A percentile compares a stretch with the other conserved stretches of the same genome.
phyloP scores from a whole-genome alignment of 2,888 invertebrate genomes.

The Cantharis rufa region DNA sequence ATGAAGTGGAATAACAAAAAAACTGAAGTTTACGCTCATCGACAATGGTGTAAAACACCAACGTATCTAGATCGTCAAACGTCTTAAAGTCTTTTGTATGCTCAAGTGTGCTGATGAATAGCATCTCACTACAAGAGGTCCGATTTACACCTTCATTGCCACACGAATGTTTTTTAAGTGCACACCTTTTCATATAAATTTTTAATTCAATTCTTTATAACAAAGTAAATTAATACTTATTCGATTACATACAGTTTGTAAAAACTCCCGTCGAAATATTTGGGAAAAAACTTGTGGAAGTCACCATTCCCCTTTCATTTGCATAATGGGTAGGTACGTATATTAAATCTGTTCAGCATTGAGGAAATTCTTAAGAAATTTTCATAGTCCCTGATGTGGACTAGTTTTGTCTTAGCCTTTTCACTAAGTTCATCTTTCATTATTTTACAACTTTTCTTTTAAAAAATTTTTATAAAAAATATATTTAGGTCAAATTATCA shows the following conservation, averaged over 20 bases:
- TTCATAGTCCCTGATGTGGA: too few species aligned
- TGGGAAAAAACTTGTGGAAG: background rate
- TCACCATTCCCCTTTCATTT: too few species aligned
- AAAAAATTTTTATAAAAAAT: too few species aligned
- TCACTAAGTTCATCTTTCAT: too few species aligned
- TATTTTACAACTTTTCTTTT: too few species aligned
- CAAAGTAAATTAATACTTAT: background rate
- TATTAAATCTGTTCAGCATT: too few species aligned
- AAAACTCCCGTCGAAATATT: background rate
- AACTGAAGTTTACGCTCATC: slow-evolving; percentile 25
- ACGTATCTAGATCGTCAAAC: slow-evolving; percentile 39
- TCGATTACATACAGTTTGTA: background rate
- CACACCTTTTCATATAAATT: background rate
- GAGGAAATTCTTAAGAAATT: background rate
- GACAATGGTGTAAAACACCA: slow-evolving; percentile 37
- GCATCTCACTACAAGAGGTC: slow-evolving; percentile 26
- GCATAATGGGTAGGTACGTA: too few species aligned
- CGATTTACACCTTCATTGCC: slow-evolving; percentile 29
- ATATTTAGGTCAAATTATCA: too few species aligned
- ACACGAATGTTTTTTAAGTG: background rate
- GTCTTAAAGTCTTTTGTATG: slow-evolving; percentile 38
- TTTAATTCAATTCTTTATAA: background rate
- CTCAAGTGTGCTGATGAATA: slow-evolving; percentile 38
- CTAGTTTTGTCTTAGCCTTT: too few species aligned
- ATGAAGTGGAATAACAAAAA: slow-evolving; percentile 13